These are phyloP conservation scores for Cisticola juncidis DNA, from an alignment of 2,113 vertebrate genomes.

Conservation along the genomic window DNA sequence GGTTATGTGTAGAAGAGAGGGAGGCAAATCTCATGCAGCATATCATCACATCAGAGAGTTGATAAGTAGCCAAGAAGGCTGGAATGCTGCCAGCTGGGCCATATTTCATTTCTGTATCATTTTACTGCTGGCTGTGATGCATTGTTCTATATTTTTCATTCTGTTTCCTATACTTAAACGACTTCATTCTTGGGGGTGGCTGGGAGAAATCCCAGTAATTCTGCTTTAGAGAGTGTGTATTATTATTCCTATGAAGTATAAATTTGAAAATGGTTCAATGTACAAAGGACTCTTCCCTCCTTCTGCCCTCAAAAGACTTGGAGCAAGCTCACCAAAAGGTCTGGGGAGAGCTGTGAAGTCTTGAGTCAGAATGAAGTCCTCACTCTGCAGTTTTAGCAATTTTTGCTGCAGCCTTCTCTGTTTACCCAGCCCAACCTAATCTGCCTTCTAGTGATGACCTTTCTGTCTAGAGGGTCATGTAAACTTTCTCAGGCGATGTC, in stretches of 20 bases:
- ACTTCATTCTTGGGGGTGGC: neutral
- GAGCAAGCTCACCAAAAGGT: neutral
- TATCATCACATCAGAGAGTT: neutral
- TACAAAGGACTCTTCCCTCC: neutral
- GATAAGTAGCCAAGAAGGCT: neutral
- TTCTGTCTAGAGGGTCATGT: conserved; percentile 2
- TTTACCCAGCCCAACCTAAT: neutral
- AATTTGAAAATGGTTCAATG: neutral
- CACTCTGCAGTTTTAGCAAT: neutral
- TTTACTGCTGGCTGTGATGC: neutral
- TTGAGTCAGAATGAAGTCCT: neutral
- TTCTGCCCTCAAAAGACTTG: neutral
- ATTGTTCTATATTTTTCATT: neutral
- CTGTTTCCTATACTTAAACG: neutral
- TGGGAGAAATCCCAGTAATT: neutral
- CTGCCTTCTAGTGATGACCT: neutral
- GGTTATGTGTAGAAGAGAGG: neutral
- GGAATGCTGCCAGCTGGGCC: neutral
- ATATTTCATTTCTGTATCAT: neutral
- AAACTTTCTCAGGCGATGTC: conserved; percentile 22
- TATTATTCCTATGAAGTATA: neutral
- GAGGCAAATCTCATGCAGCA: neutral
- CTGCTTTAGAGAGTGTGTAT: neutral
- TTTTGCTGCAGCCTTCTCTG: neutral
- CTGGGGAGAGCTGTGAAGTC: neutral